Percentiles rank a stretch among this genome's conserved stretches.
These are phyloP conservation scores for Apotomis capreana DNA, from an alignment of 2,888 invertebrate species.

Conservation along the genomic window DNA sequence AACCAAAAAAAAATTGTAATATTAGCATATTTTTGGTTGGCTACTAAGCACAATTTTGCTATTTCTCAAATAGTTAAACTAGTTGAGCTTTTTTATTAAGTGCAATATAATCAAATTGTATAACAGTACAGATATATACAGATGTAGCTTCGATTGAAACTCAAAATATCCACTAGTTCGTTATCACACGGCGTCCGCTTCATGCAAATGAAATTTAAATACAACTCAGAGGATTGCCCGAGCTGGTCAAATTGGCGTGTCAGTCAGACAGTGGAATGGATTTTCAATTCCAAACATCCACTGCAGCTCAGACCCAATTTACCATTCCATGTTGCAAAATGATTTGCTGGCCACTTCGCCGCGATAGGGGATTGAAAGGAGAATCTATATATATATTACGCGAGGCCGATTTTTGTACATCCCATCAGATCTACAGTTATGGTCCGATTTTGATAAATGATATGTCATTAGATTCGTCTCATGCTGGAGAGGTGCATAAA, in stretches of 20 bases:
- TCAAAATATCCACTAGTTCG: background rate
- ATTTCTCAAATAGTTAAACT: too few relatives aligned
- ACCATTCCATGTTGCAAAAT: slow-evolving; percentile 5
- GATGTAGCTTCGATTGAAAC: background rate
- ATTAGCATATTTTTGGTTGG: too few relatives aligned
- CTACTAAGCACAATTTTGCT: too few relatives aligned
- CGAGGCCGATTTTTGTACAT: too few relatives aligned
- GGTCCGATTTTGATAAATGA: too few relatives aligned
- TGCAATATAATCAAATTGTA: too few relatives aligned
- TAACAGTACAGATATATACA: background rate
- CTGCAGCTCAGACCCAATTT: background rate
- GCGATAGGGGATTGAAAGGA: slow-evolving; percentile 11
- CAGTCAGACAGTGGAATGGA: background rate
- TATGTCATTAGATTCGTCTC: too few relatives aligned
- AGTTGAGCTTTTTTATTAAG: too few relatives aligned
- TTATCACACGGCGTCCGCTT: background rate
- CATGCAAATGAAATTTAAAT: slow-evolving; percentile 11
- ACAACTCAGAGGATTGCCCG: background rate
- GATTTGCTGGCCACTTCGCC: slow-evolving; percentile 15
- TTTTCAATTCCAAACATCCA: slow-evolving; percentile 11
- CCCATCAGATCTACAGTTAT: too few relatives aligned
- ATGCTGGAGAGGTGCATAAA: too few relatives aligned
- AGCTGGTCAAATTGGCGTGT: slow-evolving; percentile 3
- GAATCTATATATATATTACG: background rate
- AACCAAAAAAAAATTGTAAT: too few relatives aligned